Evolutionary conservation across 2,888 invertebrate species (phyloP).

Genomic region (Thyatira batis): DNA sequence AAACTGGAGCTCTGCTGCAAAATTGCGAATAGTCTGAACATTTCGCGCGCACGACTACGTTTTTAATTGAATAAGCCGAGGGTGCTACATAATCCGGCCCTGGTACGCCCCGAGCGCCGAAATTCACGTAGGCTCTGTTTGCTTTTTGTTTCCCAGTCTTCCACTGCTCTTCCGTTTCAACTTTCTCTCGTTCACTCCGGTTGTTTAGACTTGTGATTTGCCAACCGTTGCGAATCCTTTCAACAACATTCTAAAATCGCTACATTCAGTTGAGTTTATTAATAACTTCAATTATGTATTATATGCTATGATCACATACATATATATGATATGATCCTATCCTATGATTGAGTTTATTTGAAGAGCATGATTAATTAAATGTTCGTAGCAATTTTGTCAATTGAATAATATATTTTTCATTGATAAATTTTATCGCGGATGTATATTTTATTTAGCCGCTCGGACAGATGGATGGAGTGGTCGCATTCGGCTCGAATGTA

Average conservation of each 20-base stretch:
- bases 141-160: constrained; percentile 51
- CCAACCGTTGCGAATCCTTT: background rate
- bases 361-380: constrained; percentile 53
- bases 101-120: constrained; percentile 50
- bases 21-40: constrained; percentile 54
- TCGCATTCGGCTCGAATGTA: constrained; percentile 75
- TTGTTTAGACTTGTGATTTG: constrained; percentile 18
- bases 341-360: constrained; percentile 44
- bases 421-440: constrained; percentile 63
- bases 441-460: constrained; percentile 64
- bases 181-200: constrained; percentile 32
- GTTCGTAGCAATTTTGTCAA: constrained; percentile 43
- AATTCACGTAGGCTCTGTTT: constrained; percentile 55
- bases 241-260: background rate
- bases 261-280: background rate
- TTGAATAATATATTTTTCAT: constrained; percentile 59
- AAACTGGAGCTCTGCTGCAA: constrained; percentile 47
- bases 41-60: constrained; percentile 51
- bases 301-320: no score
- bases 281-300: constrained; percentile 14
- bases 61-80: constrained; percentile 72
- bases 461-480: constrained; percentile 69
- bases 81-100: constrained; percentile 62
- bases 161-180: constrained; percentile 45
- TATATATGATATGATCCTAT: no score